Base-by-base conservation (phyloP, 1,140 invertebrate genomes). In the Euwallacea similis region DNA sequence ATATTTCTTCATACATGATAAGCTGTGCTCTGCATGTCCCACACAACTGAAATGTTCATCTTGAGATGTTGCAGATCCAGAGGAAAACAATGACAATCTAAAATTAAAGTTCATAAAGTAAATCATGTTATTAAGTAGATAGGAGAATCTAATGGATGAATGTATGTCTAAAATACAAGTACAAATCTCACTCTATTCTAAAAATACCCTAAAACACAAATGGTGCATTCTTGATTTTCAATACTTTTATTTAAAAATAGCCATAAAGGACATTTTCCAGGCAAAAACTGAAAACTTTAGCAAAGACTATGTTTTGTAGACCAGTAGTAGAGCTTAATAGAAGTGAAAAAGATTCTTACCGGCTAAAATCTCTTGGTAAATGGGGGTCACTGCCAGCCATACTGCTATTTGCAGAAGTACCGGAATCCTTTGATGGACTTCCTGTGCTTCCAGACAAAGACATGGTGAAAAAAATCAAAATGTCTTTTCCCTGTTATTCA, bases 1-100 rank as follows among this genome's bases (percentile, higher is more conserved):
- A 82, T 94, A 95, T 54, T 86, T 84, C 79, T 91, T 91, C 89
- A 96, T 93, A 77, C 90, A 88, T 70, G 87, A 88, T 53, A 96
- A 83, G 78, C 93, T 92, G 33, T 85, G 86, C 78, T 93, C 92
- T 0, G 93, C 90, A 84, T 95, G 93, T 73, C 90, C 90, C 74
- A 88, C 86, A 78, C 90, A 90, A 69, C 88, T 87, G 82, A 93
- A 93, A 78, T 88, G 89, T 84, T 94, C 93, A 80, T 93, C 91
- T 75, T 88, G 88, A 1, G 83, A 83, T 4, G 80, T 69, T 11
- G 73, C 70, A 6, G 79, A 80, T 50, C 77, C 73, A 15, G 79
- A 62, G 73, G 85, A 86, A 66, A 84, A 84, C 74, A 86, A 81
- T 76, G 85, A 86, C 67, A 86, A 73, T 59, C 70, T 56, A 59